Base-by-base conservation (phyloP, 1,140 invertebrate genomes). In the Trachymyrmex septentrionalis region DNA sequence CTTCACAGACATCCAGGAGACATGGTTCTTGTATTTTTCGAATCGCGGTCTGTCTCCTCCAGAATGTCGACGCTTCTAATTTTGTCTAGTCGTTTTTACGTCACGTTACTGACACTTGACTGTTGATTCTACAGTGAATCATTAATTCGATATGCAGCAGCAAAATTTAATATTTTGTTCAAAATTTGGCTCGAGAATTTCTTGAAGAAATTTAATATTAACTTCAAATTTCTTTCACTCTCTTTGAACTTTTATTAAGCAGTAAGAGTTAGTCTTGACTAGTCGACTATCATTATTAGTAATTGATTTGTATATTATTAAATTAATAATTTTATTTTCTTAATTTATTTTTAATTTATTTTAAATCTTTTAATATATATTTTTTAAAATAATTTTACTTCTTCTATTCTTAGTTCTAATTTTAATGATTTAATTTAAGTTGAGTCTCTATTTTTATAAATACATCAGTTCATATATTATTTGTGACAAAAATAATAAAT, bases 41-140 rank as follows among this genome's bases (percentile, higher is more conserved):
- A 55, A 81, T 71, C 34, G 48, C n/a, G 12, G 14, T 38, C 53
- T 12, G 24, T 6, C 5, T 44, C 9, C 44, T 19, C 63, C 14
- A 16, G n/a, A 69, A 71, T 71, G 48, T 44, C 3, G 48, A 50
- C 30, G 16, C 3, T 69, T 80, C 64, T 81, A 80, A 80, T 81
- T 81, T 71, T 12, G 38, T 81, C n/a, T 55, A 24, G n/a, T 81
- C 24, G 38, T 21, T 30, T 66, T 78, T 78, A 66, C 38, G 21
- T 66, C 57, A 66, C 30, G 9, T 30, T 66, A 30, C 64, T 21
- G 64, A 53, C 34, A 75, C 55, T 44, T 63, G 9, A 44, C n/a
- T 80, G 44, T 24, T 30, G 19, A 67, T 67, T 67, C 71, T 16
- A 55, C 21, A 71, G 24, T 73, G 48, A 53, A 55, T 73, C 24